Evolutionary conservation across 2,888 invertebrate species (phyloP), one percentile per base, ranked within the genome.

Genomic region (Myopa testacea): DNA sequence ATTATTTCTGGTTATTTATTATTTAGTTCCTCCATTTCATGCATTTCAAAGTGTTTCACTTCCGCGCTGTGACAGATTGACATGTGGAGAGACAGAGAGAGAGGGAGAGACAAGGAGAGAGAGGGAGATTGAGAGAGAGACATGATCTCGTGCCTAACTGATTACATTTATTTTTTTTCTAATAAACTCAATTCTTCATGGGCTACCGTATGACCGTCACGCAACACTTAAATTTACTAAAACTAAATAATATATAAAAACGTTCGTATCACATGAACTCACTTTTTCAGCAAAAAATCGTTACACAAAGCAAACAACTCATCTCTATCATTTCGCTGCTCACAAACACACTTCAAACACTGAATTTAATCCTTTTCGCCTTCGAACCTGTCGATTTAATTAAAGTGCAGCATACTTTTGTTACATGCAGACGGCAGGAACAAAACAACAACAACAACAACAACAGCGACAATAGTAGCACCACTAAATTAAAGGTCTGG

Each of bases 401-500:
- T 58, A 58, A 58, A 58, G 58, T 26, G 62, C 62, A 62, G 62
- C 26, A 10, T 3, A 62, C 62, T 26, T 62, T 38, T 19, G 45
- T 45, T 45, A 45, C 45, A 8, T 45, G 45, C 45, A 45, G 7
- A 45, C 71, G 58, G 19, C 58, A 70, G 37, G 50, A 38, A 5
- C 34, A 71, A 26, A 72, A 40, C 50, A 73, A 38, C 45, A 62
- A 40, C 50, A 73, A 38, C 45, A 62, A 40, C 26, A 45, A 12
- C 38, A 62, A 75, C 19, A 67, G 55, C 75, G 67, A 58, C 55
- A 75, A 37, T 55, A n/a, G 38, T 50, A 40, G 55, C 26, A 67
- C 40, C 34, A 71, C 71, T 58, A 62, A 73, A 73, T 73, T 73
- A 73, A 73, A 73, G 73, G 73, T 26, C 73, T 55, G 55, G 45